Evolutionary conservation across 2,888 invertebrate species (phyloP), one percentile per base, ranked within the genome.

Genomic region (Ectemnius continuus): DNA sequence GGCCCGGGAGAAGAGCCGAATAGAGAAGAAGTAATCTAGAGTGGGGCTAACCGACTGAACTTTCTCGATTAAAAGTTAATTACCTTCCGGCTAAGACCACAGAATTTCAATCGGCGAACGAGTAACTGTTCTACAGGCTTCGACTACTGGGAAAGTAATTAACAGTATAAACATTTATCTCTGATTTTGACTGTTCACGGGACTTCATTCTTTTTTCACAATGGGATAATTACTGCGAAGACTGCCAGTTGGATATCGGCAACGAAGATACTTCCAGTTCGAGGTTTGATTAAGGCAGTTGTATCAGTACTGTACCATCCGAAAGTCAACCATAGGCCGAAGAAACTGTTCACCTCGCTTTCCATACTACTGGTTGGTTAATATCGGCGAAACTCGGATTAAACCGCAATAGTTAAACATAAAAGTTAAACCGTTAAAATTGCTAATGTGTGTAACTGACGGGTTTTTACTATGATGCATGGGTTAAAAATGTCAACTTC

Each of bases 41-140:
- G 66, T 59, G 79, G 75, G 74, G 76, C 72, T 79, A 79, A 74
- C 80, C 68, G 76, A 73, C 81, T 77, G 81, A 88, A 88, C 87
- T 88, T 88, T 88, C 84, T 86, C 86, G 87, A 88, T 88, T 88
- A 87, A 86, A 88, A 88, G 88, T 87, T 88, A 88, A 87, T 87
- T 88, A 86, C 87, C 87, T 87, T 84, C 83, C 80, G 84, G 85
- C 85, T 86, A 84, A 85, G 85, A 81, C 86, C 87, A 80, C 87
- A 82, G 87, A 84, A 87, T 88, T 88, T 88, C 87, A 88, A 88
- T 88, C 86, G 82, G 73, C 80, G 81, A 80, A 81, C 85, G 86
- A 86, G 85, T 87, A 87, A 87, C 85, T 84, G 85, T 84, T 84
- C 83, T 75, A 68, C 72, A 73, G 73, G 36, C 72, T 79, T 81